Evolutionary conservation across 2,797 vertebrate species (phyloP), one percentile per base, ranked within the genome.

Genomic region (Pseudopleuronectes americanus): DNA sequence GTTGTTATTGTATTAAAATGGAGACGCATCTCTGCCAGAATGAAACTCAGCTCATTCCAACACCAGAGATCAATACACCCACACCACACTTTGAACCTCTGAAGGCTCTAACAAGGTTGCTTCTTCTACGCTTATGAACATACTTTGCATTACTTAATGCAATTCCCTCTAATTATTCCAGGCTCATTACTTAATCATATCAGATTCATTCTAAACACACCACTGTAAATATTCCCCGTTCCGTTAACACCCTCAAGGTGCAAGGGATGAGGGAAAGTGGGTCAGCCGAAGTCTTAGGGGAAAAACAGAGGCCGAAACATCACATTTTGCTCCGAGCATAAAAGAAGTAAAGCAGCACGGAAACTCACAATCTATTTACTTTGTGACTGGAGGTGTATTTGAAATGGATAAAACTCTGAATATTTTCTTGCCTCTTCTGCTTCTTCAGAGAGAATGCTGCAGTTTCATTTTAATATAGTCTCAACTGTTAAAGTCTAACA

Each of bases 151-250:
- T 6, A 19, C 55, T 69, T 61, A 28, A 57, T 49, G 47, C 85
- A 84, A 92, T 65, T 60, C 49, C 28, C 59, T 75, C 61, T 84
- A 91, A 88, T 87, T 90, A 92, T 92, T 84, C 81, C 81, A 79
- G 69, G 79, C 68, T 91, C 89, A 90, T 91, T 87, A 90, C 76
- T 92, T 85, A 90, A 92, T 93, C 78, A 90, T 86, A 89, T 84
- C 73, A 78, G 74, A 84, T 77, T 79, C 71, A 87, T 87, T 89
- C 84, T 76, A 81, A 90, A 90, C 73, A 80, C 81, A 52, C 65
- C 45, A 68, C 76, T 75, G 84, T 87, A 92, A 90, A 92, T 90
- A 88, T 82, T 78, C 83, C 74, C 82, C 68, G 82, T 84, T 62
- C 59, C 3, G 12, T 47, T 64, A 74, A 77, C 65, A 83, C 79